Evolutionary conservation across 53 echinoderm and acorn worm species (phyloP), one percentile per base, ranked within the genome.

Genomic region (Hippasteria phrygiana): DNA sequence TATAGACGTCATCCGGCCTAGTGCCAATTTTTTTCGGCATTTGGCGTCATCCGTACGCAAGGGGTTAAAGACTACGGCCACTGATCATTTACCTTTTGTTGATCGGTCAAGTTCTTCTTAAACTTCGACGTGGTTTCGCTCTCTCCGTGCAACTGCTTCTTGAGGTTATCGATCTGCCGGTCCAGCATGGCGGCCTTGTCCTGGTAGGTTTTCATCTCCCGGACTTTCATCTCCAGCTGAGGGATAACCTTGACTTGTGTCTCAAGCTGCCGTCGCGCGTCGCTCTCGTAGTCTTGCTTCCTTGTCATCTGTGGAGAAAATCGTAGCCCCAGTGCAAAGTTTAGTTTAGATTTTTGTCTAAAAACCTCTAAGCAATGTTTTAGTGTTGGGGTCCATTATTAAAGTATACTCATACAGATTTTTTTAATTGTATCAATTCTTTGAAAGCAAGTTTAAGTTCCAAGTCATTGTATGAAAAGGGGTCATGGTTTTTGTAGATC

Each of bases 71-170:
- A 2, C 16, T 51, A 51, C 14, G 20, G 16, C 51, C 3, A 51
- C 20, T 2, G 2, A 51, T n/a, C n/a, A 65, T 38, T 54, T 62
- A 94, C 99, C 96, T 99, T 99, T 62, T 94, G 96, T n/a, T 93
- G 91, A 48, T 99, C 99, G 22, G 48, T 56, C 16, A 91, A 48
- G 22, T 79, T 62, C 48, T 93, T 99, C 92, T 99, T 99, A 59
- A 93, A 14, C 81, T 92, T 99, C 4, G 66, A 38, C 24, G 73
- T 40, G 34, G 84, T 53, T 27, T 96, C 96, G 0, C 46, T 31
- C 55, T 99, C 99, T 18, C 77, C 83, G 53, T 99, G 93, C 28
- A 99, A 67, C 92, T 99, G 94, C 69, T 99, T 96, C 18, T 91
- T 92, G 29, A 96, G 88, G 75, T 88, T 94, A 2, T 91, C 93